phyloP scores from a whole-genome alignment of 2,888 invertebrate genomes.

The Liopterus haemorrhoidalis region DNA sequence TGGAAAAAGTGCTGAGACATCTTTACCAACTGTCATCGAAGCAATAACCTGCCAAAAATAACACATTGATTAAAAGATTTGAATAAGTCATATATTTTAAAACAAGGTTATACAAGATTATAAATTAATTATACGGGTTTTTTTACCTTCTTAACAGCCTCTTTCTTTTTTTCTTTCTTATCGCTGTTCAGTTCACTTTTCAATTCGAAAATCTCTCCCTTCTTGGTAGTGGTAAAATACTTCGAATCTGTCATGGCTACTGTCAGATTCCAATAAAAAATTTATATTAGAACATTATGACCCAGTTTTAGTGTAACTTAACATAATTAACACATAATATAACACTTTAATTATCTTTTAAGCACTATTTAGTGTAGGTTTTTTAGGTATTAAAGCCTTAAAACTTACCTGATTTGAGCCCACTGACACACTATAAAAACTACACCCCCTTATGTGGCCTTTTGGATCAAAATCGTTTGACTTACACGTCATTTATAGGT shows the following conservation, averaged over 20 bases:
- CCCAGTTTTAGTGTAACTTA: too few relatives aligned
- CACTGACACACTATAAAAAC: too few relatives aligned
- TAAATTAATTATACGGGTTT: slow-evolving; percentile 5
- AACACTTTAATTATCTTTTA: too few relatives aligned
- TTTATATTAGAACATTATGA: too few relatives aligned
- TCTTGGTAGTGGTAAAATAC: slow-evolving; percentile 99
- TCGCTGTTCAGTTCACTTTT: slow-evolving; percentile 99
- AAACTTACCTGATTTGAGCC: too few relatives aligned
- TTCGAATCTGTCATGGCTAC: slow-evolving; percentile 99
- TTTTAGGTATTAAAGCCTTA: too few relatives aligned
- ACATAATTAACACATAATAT: too few relatives aligned
- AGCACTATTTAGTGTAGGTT: too few relatives aligned
- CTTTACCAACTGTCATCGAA: slow-evolving; percentile 99
- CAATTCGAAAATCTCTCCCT: slow-evolving; percentile 98
- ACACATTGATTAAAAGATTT: slow-evolving; percentile 6
- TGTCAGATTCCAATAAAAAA: too few relatives aligned
- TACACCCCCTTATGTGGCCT: too few relatives aligned
- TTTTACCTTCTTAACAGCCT: slow-evolving; percentile 98
- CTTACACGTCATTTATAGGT: too few relatives aligned
- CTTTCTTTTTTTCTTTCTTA: slow-evolving; percentile 98
- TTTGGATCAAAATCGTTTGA: too few relatives aligned
- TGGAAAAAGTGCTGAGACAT: slow-evolving; percentile 96
- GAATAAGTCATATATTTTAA: not conserved
- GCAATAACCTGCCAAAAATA: slow-evolving; percentile 76
- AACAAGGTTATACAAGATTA: not conserved